A percentile compares a stretch with the other conserved stretches of the same genome.
These are phyloP conservation scores for Murina feae DNA, from an alignment of 2,113 vertebrate genomes.

Conservation along the genomic window DNA sequence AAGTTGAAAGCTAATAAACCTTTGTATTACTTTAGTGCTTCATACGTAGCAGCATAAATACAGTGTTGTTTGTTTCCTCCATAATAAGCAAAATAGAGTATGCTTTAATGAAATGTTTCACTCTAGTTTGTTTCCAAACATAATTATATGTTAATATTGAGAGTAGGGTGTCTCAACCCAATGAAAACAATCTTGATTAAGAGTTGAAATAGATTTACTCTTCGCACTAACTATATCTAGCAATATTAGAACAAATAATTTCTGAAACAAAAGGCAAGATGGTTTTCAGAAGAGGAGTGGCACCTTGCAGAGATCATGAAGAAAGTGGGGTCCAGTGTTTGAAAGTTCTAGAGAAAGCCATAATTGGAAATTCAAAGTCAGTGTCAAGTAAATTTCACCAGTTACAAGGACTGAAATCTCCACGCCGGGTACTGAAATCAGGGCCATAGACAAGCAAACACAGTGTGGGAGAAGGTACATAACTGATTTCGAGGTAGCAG, in stretches of 20 bases:
- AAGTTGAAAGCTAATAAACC: neutral
- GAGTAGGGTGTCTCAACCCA: neutral
- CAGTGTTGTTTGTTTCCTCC: neutral
- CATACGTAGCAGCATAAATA: neutral
- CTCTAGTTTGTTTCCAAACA: neutral
- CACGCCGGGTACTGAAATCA: too few species aligned
- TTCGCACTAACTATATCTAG: neutral
- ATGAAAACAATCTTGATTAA: constrained; percentile 16
- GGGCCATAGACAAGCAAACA: accelerated
- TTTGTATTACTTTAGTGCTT: neutral
- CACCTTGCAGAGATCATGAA: neutral
- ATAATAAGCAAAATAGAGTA: neutral
- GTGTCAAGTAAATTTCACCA: neutral
- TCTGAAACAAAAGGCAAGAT: neutral
- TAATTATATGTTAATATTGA: constrained; percentile 21
- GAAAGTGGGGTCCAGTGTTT: neutral
- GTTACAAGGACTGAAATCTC: neutral
- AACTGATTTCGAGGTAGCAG: neutral
- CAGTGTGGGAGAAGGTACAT: neutral
- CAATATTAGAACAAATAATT: neutral
- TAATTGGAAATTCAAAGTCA: neutral
- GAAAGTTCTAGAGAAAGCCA: neutral
- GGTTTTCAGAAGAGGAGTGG: neutral
- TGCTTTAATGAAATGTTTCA: constrained; percentile 18
- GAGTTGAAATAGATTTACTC: constrained; percentile 15